These are phyloP conservation scores for Sepioteuthis lessoniana DNA, from an alignment of 2,888 invertebrate species.

Conservation along the genomic window DNA sequence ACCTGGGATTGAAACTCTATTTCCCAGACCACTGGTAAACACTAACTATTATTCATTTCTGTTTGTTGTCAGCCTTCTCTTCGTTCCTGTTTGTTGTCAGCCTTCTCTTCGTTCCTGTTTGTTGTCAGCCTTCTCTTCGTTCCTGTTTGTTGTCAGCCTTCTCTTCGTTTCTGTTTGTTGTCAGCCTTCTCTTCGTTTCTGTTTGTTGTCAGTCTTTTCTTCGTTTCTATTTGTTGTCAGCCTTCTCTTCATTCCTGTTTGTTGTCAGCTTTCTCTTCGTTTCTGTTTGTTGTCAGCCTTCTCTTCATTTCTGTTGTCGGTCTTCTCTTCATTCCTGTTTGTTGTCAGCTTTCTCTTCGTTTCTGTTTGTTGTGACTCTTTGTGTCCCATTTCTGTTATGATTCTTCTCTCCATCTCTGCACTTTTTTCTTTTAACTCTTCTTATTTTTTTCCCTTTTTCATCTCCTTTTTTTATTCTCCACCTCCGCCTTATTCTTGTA, in stretches of 20 bases:
- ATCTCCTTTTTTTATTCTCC: background rate
- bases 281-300: background rate
- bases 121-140: no score
- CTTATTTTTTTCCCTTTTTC: background rate
- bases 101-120: no score
- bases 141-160: background rate
- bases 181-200: background rate
- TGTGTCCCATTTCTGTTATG: no score
- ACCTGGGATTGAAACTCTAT: no score
- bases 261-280: background rate
- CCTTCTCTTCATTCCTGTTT: no score
- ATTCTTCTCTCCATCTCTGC: no score
- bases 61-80: no score
- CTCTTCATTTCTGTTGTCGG: no score
- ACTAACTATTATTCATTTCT: no score
- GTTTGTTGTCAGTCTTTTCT: background rate
- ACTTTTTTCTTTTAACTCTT: background rate
- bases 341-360: background rate
- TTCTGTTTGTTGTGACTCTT: background rate
- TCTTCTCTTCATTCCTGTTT: background rate
- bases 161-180: background rate
- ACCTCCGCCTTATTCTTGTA: no score
- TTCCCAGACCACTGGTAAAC: no score
- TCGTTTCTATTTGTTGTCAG: background rate
- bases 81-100: no score